Conservation (phyloP, 2,888 invertebrate species). For the Ecliptopera silaceata region DNA sequence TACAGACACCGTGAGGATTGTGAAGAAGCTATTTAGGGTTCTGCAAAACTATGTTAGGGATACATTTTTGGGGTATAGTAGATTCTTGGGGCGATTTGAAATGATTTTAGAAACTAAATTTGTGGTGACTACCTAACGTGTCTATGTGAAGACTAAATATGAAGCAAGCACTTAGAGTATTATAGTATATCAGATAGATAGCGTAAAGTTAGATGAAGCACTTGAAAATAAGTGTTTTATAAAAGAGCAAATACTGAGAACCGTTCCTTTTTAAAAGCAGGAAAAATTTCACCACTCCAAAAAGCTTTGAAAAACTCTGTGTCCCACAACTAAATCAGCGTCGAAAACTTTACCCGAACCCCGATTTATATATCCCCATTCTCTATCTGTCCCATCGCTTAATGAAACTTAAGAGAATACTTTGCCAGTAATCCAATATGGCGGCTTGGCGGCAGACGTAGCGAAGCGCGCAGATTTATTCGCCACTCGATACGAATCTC, state of each 20-base stretch:
- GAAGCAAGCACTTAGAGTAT: too few relatives aligned
- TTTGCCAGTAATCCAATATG: conserved; percentile 73
- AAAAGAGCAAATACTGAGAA: too few relatives aligned
- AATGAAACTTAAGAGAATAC: conserved; percentile 81
- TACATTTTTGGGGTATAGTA: conserved; percentile 13
- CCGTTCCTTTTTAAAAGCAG: not conserved
- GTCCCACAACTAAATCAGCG: conserved; percentile 43
- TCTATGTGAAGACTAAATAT: too few relatives aligned
- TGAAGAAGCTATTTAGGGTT: conserved; percentile 43
- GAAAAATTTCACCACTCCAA: conserved; percentile 18
- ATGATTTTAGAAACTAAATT: conserved; percentile 3
- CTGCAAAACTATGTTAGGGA: conserved; percentile 22
- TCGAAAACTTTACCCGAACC: conserved; percentile 49
- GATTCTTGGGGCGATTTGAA: conserved; percentile 6
- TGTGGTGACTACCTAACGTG: too few relatives aligned
- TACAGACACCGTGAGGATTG: conserved; percentile 41
- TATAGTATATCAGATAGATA: too few relatives aligned
- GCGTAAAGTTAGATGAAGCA: too few relatives aligned
- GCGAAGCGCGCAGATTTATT: conserved; percentile 62
- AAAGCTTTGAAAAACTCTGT: conserved; percentile 26
- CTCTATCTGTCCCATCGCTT: conserved; percentile 72
- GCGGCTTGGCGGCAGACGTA: conserved; percentile 58
- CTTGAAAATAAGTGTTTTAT: too few relatives aligned
- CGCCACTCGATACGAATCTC: conserved; percentile 66
- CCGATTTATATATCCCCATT: conserved; percentile 57